These are phyloP conservation scores for Troides oblongomaculatus DNA, from an alignment of 2,888 invertebrate species.

Conservation along the genomic window DNA sequence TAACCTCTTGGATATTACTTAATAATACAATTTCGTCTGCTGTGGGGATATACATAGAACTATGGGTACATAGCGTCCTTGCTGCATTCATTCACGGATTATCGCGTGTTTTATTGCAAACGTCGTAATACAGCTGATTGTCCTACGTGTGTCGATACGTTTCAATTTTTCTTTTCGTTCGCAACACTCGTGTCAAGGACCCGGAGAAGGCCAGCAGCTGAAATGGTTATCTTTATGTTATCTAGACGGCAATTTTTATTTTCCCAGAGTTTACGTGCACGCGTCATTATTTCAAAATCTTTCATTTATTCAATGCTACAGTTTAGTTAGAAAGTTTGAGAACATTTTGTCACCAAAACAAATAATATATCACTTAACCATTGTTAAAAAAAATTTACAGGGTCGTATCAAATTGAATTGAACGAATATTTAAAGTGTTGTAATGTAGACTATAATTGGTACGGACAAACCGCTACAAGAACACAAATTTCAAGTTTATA, in stretches of 20 bases:
- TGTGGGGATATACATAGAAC: conserved; percentile 51
- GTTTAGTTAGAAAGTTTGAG: not conserved
- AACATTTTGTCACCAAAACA: too few relatives aligned
- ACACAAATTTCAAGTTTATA: too few relatives aligned
- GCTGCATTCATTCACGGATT: not conserved
- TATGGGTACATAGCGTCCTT: conserved; percentile 51
- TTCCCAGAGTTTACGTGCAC: conserved; percentile 44
- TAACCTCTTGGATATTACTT: conserved; percentile 28
- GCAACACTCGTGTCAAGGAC: conserved; percentile 70
- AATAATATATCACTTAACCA: too few relatives aligned
- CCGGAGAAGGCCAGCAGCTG: conserved; percentile 70
- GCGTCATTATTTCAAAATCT: conserved; percentile 45
- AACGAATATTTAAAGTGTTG: too few relatives aligned
- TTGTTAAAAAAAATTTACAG: too few relatives aligned
- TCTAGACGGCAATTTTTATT: conserved; percentile 59
- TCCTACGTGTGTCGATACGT: conserved; percentile 48
- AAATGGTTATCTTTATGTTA: conserved; percentile 77
- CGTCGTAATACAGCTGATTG: conserved; percentile 7
- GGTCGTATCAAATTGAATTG: too few relatives aligned
- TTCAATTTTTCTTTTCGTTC: conserved; percentile 61
- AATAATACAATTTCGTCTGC: conserved; percentile 35
- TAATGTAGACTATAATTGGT: too few relatives aligned
- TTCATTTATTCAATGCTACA: too few relatives aligned
- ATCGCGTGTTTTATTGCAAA: conserved; percentile 16
- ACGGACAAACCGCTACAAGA: too few relatives aligned